These are phyloP conservation scores for Mustela nigripes DNA, from an alignment of 2,113 vertebrate genomes.

Conservation along the genomic window DNA sequence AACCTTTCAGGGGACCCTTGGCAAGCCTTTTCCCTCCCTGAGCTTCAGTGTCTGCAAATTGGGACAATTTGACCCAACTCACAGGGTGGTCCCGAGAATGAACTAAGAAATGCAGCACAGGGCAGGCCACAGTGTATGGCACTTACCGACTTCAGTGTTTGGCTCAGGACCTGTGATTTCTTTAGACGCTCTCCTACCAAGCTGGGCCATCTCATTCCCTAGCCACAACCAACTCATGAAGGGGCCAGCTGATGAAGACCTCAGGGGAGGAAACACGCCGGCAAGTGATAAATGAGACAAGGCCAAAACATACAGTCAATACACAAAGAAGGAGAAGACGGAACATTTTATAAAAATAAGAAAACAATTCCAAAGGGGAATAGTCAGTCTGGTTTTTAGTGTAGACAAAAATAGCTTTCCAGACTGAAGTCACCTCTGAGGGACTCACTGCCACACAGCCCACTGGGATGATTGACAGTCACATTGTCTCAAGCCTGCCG, in stretches of 20 bases:
- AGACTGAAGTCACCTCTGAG: background rate
- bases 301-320: background rate
- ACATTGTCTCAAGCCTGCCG: too few species aligned
- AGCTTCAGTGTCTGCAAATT: background rate
- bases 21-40: background rate
- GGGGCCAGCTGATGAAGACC: background rate
- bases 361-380: background rate
- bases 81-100: background rate
- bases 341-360: background rate
- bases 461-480: rapidly evolving
- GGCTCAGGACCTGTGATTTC: background rate
- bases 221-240: background rate
- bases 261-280: background rate
- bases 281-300: background rate
- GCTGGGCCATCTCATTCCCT: background rate
- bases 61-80: background rate
- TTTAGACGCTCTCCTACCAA: background rate
- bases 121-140: too few species aligned
- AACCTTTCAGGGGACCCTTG: background rate
- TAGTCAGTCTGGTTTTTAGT: background rate
- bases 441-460: background rate
- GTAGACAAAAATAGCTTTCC: background rate
- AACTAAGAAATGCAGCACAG: background rate
- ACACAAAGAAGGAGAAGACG: background rate
- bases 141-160: background rate